phyloP scores from a whole-genome alignment of 2,888 invertebrate species.

The Hirtodrosophila alboralis region DNA sequence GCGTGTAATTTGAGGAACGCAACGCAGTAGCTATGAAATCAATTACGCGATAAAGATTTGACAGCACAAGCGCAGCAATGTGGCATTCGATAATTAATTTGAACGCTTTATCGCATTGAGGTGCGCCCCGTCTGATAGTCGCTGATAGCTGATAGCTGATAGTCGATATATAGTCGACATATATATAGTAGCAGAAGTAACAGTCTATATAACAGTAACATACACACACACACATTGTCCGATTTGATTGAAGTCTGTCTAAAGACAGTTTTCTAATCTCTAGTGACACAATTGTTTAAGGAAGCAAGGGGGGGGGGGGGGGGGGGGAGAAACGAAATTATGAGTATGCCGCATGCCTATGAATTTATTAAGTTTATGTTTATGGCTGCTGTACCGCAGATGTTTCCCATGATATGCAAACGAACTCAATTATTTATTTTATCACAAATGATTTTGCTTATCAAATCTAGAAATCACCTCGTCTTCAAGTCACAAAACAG shows the following conservation, averaged over 20 bases:
- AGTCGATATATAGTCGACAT: slow-evolving; percentile 12
- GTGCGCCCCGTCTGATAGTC: slow-evolving; percentile 69
- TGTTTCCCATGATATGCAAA: slow-evolving; percentile 82
- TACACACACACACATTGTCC: slow-evolving; percentile 42
- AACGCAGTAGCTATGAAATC: slow-evolving; percentile 81
- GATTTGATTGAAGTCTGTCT: slow-evolving; percentile 78
- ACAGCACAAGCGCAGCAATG: slow-evolving; percentile 77
- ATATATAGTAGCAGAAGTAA: slow-evolving; percentile 12
- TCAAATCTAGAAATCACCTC: slow-evolving; percentile 77
- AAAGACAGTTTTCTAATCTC: slow-evolving; percentile 65
- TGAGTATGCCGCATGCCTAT: slow-evolving; percentile 50
- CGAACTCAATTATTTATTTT: slow-evolving; percentile 83
- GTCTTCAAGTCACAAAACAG: slow-evolving; percentile 56
- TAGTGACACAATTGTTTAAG: slow-evolving; percentile 71
- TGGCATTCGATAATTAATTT: slow-evolving; percentile 80
- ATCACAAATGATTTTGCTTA: slow-evolving; percentile 80
- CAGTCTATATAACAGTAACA: slow-evolving; percentile 16
- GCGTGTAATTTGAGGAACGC: slow-evolving; percentile 71
- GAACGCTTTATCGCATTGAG: slow-evolving; percentile 79
- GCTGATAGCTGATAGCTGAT: slow-evolving; percentile 61
- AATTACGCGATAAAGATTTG: slow-evolving; percentile 80
- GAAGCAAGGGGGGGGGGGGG: too few species aligned
- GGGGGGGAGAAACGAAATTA: too few species aligned
- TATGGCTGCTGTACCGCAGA: slow-evolving; percentile 39
- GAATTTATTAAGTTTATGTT: slow-evolving; percentile 64